These are phyloP conservation scores for Thryonomys swinderianus DNA, from an alignment of 2,113 vertebrate species.

Conservation along the genomic window DNA sequence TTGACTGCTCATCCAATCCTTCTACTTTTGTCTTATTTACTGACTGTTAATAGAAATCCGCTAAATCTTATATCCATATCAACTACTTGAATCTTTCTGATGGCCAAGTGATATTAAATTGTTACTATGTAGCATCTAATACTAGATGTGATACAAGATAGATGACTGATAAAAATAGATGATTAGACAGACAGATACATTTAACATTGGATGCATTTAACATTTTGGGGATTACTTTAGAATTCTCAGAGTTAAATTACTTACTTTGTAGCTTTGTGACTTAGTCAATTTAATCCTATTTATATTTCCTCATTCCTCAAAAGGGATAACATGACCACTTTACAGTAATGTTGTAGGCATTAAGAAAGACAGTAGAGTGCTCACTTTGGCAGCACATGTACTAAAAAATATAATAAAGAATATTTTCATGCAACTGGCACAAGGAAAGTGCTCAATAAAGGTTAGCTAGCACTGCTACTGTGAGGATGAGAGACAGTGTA, in stretches of 20 bases:
- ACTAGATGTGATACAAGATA: background rate
- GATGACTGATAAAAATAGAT: background rate
- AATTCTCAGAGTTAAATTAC: constrained; percentile 2
- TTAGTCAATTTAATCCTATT: constrained; percentile 11
- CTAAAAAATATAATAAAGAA: background rate
- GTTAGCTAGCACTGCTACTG: background rate
- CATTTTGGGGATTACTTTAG: background rate
- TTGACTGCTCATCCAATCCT: background rate
- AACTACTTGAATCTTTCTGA: constrained; percentile 3
- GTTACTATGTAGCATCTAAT: background rate
- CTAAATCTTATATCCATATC: constrained; percentile 4
- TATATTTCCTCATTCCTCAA: constrained; percentile 21
- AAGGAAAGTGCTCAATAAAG: background rate
- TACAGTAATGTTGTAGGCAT: background rate
- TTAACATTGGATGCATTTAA: too few relatives aligned
- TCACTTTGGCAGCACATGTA: too few relatives aligned
- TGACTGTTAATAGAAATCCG: constrained; percentile 30
- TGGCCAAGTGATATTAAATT: constrained; percentile 28
- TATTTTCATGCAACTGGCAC: background rate
- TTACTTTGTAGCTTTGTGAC: background rate
- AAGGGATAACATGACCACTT: background rate
- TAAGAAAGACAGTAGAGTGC: background rate
- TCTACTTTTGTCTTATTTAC: constrained; percentile 10
- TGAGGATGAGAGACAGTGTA: background rate
- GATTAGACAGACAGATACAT: background rate